Evolutionary conservation across 2,113 vertebrate species (phyloP).

Genomic region (Peromyscus polionotus): DNA sequence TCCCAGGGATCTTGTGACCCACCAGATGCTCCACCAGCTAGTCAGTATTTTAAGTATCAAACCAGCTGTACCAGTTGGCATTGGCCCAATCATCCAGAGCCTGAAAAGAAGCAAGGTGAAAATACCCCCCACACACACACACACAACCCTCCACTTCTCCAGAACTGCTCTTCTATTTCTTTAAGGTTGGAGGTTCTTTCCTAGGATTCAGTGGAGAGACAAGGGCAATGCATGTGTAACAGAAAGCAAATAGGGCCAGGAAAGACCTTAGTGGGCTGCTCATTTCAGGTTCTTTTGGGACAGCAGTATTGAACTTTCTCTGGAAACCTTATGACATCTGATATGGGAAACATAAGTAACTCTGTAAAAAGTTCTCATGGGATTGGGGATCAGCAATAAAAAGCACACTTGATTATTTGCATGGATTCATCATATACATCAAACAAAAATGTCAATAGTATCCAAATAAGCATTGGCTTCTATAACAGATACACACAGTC

Average conservation of each 20-base stretch:
- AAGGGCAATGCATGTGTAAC: background rate
- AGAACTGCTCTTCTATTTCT: conserved; percentile 30
- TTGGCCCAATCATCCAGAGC: background rate
- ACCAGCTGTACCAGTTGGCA: conserved; percentile 65
- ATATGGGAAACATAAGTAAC: conserved; percentile 20
- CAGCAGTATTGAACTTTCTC: conserved; percentile 50
- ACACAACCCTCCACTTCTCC: background rate
- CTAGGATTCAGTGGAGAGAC: background rate
- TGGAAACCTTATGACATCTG: conserved; percentile 51
- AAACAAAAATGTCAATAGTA: conserved; percentile 31
- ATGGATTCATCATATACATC: conserved; percentile 58
- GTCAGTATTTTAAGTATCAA: conserved; percentile 59
- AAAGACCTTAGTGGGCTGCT: background rate
- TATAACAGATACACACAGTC: background rate
- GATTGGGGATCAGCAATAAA: conserved; percentile 27
- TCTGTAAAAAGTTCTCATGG: background rate
- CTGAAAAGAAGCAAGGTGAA: conserved; percentile 56
- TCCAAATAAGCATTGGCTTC: background rate
- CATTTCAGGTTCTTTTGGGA: conserved; percentile 47
- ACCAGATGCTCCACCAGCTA: conserved; percentile 62
- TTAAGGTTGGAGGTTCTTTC: background rate
- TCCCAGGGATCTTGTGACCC: conserved; percentile 42
- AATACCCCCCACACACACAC: background rate
- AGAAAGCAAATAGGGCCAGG: background rate
- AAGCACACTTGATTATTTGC: background rate